These are phyloP conservation scores for Selene dorsalis DNA, from an alignment of 2,797 vertebrate genomes.

Conservation along the genomic window DNA sequence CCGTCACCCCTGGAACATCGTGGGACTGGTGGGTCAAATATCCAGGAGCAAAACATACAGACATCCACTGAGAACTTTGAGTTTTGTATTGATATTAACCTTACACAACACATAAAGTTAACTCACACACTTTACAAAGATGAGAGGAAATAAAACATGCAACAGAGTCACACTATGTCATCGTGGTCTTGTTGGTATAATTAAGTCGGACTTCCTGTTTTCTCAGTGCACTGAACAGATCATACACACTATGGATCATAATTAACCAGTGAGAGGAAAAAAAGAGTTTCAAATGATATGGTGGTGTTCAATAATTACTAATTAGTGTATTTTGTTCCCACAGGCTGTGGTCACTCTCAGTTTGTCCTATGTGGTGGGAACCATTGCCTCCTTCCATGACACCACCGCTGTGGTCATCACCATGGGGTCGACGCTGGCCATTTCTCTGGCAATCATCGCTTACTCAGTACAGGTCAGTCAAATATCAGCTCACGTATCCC, in stretches of 20 bases:
- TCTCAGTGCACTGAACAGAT: not conserved
- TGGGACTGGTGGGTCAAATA: slow-evolving; percentile 85
- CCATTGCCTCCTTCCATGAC: slow-evolving; percentile 89
- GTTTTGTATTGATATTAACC: no score
- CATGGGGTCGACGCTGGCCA: slow-evolving; percentile 84
- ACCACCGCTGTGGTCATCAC: slow-evolving; percentile 88
- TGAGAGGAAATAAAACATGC: no score
- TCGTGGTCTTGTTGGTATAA: no score
- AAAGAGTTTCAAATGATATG: not conserved
- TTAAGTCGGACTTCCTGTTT: slow-evolving; percentile 2
- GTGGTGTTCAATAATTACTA: not conserved
- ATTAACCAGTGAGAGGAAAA: not conserved
- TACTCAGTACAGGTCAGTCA: slow-evolving; percentile 89
- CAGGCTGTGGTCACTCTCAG: slow-evolving; percentile 88
- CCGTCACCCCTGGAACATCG: slow-evolving; percentile 91
- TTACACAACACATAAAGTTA: no score
- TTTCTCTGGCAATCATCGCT: slow-evolving; percentile 87
- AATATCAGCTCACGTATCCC: no score
- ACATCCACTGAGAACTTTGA: no score
- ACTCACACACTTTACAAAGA: no score
- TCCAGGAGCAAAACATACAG: not conserved
- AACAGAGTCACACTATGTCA: no score
- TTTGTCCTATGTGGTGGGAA: slow-evolving; percentile 92
- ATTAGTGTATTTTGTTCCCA: not conserved
- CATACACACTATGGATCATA: not conserved